Evolutionary conservation across 2,888 invertebrate species (phyloP).

Genomic region (Argynnis bischoffii): DNA sequence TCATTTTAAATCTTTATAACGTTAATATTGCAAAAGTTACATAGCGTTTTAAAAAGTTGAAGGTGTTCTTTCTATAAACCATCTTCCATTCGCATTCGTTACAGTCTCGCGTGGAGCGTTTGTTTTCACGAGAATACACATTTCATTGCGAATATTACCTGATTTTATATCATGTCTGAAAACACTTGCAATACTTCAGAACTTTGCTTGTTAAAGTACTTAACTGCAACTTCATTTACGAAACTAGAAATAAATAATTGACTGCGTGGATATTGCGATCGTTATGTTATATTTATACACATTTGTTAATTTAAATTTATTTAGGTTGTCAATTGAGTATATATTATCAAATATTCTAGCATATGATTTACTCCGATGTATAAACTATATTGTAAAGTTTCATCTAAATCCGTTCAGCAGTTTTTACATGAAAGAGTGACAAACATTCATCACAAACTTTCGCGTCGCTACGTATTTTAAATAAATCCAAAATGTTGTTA

Average conservation of each 20-base stretch:
- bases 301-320: neutral
- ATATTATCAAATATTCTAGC: too few species aligned
- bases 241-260: too few species aligned
- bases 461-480: too few species aligned
- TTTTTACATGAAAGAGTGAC: neutral
- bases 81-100: neutral
- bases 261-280: too few species aligned
- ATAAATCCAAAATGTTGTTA: too few species aligned
- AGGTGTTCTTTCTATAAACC: constrained; percentile 3
- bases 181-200: neutral
- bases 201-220: constrained; percentile 1
- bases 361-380: neutral
- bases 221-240: neutral
- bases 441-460: neutral
- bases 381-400: neutral
- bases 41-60: neutral
- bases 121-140: neutral
- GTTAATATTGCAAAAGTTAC: neutral
- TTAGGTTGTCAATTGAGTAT: neutral
- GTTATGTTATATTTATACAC: neutral
- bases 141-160: constrained; percentile 2
- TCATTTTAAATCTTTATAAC: neutral
- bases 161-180: constrained; percentile 5
- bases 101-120: neutral
- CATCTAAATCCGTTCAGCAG: neutral